Evolutionary conservation across 2,888 invertebrate genomes (phyloP).

Genomic region (Pollenia amentaria): DNA sequence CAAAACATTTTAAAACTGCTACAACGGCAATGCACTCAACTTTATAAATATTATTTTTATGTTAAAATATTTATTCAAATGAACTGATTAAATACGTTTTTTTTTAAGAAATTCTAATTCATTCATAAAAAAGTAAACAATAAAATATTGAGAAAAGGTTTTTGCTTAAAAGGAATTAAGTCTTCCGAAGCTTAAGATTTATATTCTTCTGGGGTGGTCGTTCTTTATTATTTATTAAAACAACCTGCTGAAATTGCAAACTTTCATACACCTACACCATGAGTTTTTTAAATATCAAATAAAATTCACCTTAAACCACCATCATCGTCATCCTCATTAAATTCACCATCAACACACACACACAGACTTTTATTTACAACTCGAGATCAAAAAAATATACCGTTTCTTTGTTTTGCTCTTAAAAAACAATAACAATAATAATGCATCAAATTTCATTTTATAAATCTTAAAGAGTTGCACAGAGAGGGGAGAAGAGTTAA

Average conservation of each 20-base stretch:
- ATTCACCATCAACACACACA: constrained; percentile 36
- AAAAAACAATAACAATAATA: constrained; percentile 56
- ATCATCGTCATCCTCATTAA: constrained; percentile 30
- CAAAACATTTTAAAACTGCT: background rate
- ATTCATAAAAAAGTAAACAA: constrained; percentile 46
- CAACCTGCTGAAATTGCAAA: constrained; percentile 70
- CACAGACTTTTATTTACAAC: constrained; percentile 19
- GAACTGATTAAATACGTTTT: constrained; percentile 48
- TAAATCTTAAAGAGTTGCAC: background rate
- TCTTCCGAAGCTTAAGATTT: background rate
- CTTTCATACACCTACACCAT: constrained; percentile 44
- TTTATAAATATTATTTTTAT: constrained; percentile 7
- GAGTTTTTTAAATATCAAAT: constrained; percentile 59
- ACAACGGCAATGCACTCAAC: constrained; percentile 26
- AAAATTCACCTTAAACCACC: constrained; percentile 72
- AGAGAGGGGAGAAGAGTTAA: background rate
- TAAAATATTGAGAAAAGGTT: constrained; percentile 35
- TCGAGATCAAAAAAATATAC: constrained; percentile 23
- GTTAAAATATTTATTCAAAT: background rate
- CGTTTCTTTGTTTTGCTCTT: constrained; percentile 53
- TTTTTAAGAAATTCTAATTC: background rate
- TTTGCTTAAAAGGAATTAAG: constrained; percentile 15
- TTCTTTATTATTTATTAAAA: background rate
- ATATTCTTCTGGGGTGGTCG: constrained; percentile 42
- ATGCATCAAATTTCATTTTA: constrained; percentile 49